phyloP scores from a whole-genome alignment of 2,113 vertebrate genomes.

The Pseudorasbora parva region DNA sequence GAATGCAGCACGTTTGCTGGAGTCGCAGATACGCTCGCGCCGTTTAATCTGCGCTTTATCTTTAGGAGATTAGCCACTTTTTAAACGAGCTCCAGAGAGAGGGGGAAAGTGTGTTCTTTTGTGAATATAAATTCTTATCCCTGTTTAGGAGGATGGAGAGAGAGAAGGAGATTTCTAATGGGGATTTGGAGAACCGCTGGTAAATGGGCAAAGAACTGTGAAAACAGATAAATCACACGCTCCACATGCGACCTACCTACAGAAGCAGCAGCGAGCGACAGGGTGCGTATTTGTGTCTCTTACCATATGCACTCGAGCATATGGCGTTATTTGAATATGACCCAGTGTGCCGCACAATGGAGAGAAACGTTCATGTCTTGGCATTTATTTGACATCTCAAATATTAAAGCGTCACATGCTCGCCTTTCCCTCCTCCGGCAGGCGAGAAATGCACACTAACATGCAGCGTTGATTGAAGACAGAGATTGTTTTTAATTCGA shows the following conservation, averaged over 20 bases:
- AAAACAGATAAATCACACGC: slow-evolving; percentile 37
- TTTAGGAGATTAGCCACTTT: slow-evolving; percentile 56
- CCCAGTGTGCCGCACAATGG: neutral
- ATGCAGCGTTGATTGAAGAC: slow-evolving; percentile 10
- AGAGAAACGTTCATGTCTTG: neutral
- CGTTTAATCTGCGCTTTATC: slow-evolving; percentile 64
- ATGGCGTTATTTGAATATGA: slow-evolving; percentile 37
- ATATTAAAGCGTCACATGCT: neutral
- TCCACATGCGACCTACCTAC: slow-evolving; percentile 33
- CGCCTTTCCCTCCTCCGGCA: neutral
- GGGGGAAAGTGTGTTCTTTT: slow-evolving; percentile 61
- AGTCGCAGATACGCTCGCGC: slow-evolving; percentile 30
- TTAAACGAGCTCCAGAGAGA: slow-evolving; percentile 37
- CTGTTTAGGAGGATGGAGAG: slow-evolving; percentile 60
- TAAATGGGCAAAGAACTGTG: slow-evolving; percentile 32
- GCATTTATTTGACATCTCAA: slow-evolving; percentile 8
- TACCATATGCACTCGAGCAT: slow-evolving; percentile 22
- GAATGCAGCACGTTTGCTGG: slow-evolving; percentile 50
- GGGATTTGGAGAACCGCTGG: slow-evolving; percentile 53
- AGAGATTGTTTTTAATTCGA: slow-evolving; percentile 42
- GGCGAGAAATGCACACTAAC: neutral
- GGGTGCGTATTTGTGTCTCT: neutral
- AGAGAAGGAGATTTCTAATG: slow-evolving; percentile 54
- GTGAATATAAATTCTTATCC: slow-evolving; percentile 72
- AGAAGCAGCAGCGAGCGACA: neutral